A percentile compares a stretch with the other conserved stretches of the same genome.
These are phyloP conservation scores for Nymphalis urticae DNA, from an alignment of 2,888 invertebrate species.

Conservation along the genomic window DNA sequence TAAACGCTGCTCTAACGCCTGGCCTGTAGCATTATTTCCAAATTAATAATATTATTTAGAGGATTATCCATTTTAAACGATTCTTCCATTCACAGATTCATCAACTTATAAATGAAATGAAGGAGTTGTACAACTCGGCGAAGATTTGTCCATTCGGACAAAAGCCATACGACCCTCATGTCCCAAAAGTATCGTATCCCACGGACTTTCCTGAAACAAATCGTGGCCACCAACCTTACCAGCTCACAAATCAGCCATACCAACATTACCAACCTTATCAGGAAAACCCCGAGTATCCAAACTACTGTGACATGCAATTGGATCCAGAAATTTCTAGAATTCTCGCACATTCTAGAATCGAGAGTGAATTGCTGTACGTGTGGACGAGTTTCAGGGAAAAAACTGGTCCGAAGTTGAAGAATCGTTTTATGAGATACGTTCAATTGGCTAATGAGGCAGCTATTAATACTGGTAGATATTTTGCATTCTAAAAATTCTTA, in stretches of 20 bases:
- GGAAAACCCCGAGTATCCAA: slow-evolving; percentile 53
- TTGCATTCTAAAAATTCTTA: neutral
- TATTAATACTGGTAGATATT: slow-evolving; percentile 83
- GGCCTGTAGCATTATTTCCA: too few relatives aligned
- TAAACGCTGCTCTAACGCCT: too few relatives aligned
- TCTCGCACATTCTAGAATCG: slow-evolving; percentile 87
- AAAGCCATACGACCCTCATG: slow-evolving; percentile 72
- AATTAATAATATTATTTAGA: neutral
- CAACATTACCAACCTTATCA: slow-evolving; percentile 64
- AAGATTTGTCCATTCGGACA: slow-evolving; percentile 86
- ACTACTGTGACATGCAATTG: slow-evolving; percentile 83
- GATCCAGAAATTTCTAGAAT: slow-evolving; percentile 84
- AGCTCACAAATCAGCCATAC: slow-evolving; percentile 57
- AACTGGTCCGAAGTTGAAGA: slow-evolving; percentile 88
- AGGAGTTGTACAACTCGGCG: slow-evolving; percentile 87
- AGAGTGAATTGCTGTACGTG: slow-evolving; percentile 87
- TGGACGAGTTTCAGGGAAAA: slow-evolving; percentile 92
- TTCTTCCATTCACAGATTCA: slow-evolving; percentile 78
- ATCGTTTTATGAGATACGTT: slow-evolving; percentile 89
- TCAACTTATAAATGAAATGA: slow-evolving; percentile 88
- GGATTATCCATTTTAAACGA: neutral
- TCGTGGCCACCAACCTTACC: slow-evolving; percentile 53
- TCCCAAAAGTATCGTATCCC: slow-evolving; percentile 52
- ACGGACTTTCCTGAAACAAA: slow-evolving; percentile 35
- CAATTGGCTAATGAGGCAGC: slow-evolving; percentile 91